Evolutionary conservation across 2,797 vertebrate genomes (phyloP).

Genomic region (Hypotaenidia philippensis): DNA sequence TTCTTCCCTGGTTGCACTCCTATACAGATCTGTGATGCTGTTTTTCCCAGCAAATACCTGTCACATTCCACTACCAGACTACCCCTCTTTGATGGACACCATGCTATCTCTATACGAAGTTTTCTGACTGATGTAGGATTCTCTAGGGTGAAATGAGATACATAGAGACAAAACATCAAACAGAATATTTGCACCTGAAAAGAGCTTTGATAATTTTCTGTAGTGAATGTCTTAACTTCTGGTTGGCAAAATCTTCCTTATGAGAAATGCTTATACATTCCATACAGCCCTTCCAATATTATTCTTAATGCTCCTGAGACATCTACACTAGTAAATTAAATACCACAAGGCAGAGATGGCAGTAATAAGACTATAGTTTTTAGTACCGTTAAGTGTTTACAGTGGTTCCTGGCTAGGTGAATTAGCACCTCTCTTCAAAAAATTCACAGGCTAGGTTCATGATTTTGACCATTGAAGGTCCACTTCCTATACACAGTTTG

Average conservation of each 20-base stretch:
- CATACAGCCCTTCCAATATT: neutral
- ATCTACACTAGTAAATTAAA: neutral
- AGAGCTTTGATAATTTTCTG: slow-evolving; percentile 17
- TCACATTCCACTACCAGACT: neutral
- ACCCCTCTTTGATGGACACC: neutral
- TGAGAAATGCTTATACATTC: neutral
- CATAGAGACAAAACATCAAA: neutral
- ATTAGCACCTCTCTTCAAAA: neutral
- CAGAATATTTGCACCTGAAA: slow-evolving; percentile 8
- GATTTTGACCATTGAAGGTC: neutral
- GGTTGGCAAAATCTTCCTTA: neutral
- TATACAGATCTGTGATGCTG: neutral
- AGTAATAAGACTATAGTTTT: neutral
- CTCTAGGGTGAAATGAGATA: neutral
- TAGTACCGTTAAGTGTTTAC: neutral
- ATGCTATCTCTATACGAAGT: neutral
- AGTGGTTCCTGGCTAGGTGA: neutral
- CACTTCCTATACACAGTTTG: neutral
- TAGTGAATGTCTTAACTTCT: neutral
- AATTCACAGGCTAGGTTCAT: neutral
- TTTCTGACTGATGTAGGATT: neutral
- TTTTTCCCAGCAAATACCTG: slow-evolving; percentile 2
- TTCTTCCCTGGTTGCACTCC: neutral
- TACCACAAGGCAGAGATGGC: neutral
- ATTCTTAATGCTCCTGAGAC: neutral